Evolutionary conservation across 2,113 vertebrate genomes (phyloP).

Genomic region (Saguinus imperator): DNA sequence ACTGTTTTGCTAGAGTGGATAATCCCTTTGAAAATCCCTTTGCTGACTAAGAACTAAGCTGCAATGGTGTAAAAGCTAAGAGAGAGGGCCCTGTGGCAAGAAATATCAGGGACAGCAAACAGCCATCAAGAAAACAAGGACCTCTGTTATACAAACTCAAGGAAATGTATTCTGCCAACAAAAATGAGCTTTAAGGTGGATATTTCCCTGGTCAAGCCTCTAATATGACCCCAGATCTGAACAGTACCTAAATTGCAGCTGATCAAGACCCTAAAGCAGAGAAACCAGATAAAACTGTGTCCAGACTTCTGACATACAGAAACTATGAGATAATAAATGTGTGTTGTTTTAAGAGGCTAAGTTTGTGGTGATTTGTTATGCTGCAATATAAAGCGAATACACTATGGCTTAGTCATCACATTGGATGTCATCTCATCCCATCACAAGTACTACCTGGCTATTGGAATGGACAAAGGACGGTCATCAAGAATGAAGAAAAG

Average conservation of each 20-base stretch:
- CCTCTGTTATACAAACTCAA: not conserved
- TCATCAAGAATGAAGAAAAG: not conserved
- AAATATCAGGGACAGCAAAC: not conserved
- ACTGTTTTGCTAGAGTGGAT: not conserved
- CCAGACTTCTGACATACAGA: not conserved
- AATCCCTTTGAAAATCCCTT: not conserved
- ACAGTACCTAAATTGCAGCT: fast-evolving
- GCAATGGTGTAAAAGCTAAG: not conserved
- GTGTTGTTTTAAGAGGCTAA: not conserved
- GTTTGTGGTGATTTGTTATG: not conserved
- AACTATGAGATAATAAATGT: not conserved
- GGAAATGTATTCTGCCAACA: not conserved
- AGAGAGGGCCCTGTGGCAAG: not conserved
- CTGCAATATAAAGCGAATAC: not conserved
- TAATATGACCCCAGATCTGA: not conserved
- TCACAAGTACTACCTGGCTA: not conserved
- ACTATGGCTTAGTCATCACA: not conserved
- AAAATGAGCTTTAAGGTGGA: not conserved
- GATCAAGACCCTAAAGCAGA: not conserved
- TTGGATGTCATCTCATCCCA: not conserved
- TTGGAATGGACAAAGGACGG: not conserved
- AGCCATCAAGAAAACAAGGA: not conserved
- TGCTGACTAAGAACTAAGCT: not conserved
- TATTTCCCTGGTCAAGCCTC: not conserved
- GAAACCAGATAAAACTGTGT: not conserved